phyloP scores from a whole-genome alignment of 2,113 vertebrate species.

The Cnemophilus loriae region DNA sequence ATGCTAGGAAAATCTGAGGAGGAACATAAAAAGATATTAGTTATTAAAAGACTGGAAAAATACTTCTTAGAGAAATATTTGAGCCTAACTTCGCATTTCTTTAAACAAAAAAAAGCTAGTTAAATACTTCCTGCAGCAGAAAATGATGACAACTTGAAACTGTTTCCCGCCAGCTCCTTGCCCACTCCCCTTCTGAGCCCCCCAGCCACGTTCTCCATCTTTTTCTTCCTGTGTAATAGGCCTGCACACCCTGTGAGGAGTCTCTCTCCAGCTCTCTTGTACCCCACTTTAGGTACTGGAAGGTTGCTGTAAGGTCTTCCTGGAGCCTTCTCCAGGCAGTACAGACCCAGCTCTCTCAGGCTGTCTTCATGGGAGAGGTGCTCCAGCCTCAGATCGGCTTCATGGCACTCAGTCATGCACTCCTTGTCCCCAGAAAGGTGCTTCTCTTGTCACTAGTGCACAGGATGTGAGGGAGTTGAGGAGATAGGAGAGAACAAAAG shows the following conservation, averaged over 20 bases:
- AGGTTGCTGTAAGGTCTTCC: not conserved
- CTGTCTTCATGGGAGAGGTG: not conserved
- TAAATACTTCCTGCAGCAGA: not conserved
- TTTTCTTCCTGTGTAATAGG: not conserved
- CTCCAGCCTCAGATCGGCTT: not conserved
- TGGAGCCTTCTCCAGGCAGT: not conserved
- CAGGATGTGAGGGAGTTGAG: not conserved
- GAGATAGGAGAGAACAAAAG: not conserved
- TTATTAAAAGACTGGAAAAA: not conserved
- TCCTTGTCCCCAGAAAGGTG: not conserved
- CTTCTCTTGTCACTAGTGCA: not conserved
- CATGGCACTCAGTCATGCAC: not conserved
- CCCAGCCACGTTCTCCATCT: not conserved
- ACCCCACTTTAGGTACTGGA: not conserved
- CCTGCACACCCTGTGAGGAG: not conserved
- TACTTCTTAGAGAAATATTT: not conserved
- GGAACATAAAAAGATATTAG: not conserved
- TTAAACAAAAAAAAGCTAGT: not conserved
- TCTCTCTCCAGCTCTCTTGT: not conserved
- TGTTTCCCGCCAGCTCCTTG: not conserved
- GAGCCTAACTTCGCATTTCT: not conserved
- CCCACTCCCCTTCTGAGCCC: fast-evolving
- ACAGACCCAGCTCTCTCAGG: not conserved
- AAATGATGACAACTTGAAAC: not conserved
- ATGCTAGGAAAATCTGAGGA: not conserved